These are phyloP conservation scores for Glaucopsyche alexis DNA, from an alignment of 2,888 invertebrate genomes.

Conservation along the genomic window DNA sequence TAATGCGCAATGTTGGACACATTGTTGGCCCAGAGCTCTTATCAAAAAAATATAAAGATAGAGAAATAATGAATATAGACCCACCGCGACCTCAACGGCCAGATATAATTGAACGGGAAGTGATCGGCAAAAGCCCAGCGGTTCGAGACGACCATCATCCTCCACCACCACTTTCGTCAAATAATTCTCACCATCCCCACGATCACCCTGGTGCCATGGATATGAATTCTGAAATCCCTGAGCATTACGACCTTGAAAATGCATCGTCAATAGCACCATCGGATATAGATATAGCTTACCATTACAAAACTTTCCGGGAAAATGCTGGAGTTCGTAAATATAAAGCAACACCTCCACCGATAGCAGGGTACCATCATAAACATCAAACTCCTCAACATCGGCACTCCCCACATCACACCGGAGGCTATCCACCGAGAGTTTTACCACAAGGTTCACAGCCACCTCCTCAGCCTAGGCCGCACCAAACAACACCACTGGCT, in stretches of 20 bases:
- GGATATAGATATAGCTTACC: slow-evolving; percentile 97
- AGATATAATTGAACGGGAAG: slow-evolving; percentile 95
- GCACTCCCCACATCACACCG: slow-evolving; percentile 88
- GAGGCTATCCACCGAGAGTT: slow-evolving; percentile 86
- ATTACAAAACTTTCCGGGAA: slow-evolving; percentile 96
- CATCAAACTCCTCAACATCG: slow-evolving; percentile 87
- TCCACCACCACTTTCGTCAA: slow-evolving; percentile 87
- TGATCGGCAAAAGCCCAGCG: slow-evolving; percentile 90
- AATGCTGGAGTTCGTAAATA: slow-evolving; percentile 91
- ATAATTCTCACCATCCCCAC: slow-evolving; percentile 84
- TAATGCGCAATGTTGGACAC: slow-evolving; percentile 87
- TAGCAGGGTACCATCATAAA: slow-evolving; percentile 88
- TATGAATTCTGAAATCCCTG: slow-evolving; percentile 89
- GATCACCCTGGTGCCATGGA: slow-evolving; percentile 88
- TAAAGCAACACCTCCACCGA: slow-evolving; percentile 91
- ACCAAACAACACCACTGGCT: slow-evolving; percentile 95
- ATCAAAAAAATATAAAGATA: slow-evolving; percentile 93
- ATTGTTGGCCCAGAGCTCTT: slow-evolving; percentile 91
- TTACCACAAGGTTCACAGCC: slow-evolving; percentile 85
- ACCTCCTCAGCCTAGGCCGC: slow-evolving; percentile 84
- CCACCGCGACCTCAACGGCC: slow-evolving; percentile 91
- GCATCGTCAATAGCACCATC: slow-evolving; percentile 98
- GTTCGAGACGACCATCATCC: slow-evolving; percentile 89
- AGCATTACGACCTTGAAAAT: slow-evolving; percentile 97
- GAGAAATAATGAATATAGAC: slow-evolving; percentile 87